Conservation (phyloP, 2,113 vertebrate genomes). For the Daboia siamensis region DNA sequence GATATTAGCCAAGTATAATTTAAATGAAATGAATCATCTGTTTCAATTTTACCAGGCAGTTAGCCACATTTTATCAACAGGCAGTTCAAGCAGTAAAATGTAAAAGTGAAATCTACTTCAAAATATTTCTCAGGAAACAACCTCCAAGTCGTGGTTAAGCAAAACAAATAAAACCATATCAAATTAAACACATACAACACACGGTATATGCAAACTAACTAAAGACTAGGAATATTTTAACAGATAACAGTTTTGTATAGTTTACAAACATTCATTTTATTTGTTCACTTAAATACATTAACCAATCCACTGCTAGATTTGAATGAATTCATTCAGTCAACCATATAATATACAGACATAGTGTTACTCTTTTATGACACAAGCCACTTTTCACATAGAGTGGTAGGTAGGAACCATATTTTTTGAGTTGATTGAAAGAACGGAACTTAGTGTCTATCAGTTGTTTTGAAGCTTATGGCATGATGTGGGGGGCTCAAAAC, state of each 20-base stretch:
- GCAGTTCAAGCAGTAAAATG: background rate
- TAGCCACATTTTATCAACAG: background rate
- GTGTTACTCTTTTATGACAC: background rate
- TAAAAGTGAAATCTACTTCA: background rate
- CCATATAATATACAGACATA: background rate
- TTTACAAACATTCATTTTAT: background rate
- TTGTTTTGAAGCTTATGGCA: background rate
- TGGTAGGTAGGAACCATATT: background rate
- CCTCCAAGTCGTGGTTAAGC: background rate
- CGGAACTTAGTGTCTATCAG: background rate
- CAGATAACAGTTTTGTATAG: background rate
- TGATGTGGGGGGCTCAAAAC: background rate
- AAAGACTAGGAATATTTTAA: background rate
- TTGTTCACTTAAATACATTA: background rate
- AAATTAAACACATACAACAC: background rate
- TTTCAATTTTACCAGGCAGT: background rate
- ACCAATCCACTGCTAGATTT: background rate
- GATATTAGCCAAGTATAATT: background rate
- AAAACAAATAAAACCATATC: background rate
- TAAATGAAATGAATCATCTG: background rate
- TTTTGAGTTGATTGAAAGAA: background rate
- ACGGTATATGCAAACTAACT: background rate
- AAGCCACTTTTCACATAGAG: background rate
- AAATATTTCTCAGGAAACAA: background rate
- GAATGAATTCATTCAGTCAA: background rate